Evolutionary conservation across 2,888 invertebrate species (phyloP), one percentile per base, ranked within the genome.

Genomic region (Imbricaverruca yamaguchii): DNA sequence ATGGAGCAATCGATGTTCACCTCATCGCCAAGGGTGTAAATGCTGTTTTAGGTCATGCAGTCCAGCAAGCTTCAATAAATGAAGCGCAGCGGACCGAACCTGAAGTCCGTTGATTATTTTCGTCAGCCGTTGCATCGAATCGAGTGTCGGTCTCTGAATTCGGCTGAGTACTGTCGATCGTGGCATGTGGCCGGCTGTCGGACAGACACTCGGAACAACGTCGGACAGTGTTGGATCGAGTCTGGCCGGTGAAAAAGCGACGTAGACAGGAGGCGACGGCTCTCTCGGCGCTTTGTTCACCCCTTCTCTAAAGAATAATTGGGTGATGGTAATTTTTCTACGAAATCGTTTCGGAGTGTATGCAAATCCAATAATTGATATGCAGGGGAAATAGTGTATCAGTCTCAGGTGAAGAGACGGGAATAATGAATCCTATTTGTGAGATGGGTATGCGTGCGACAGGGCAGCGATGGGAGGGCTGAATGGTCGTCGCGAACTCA

Each of bases 281-380:
- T 23, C n/a, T 12, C 65, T n/a, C 74, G 21, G 9, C 21, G 53
- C 74, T 74, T 74, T 74, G 53, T 74, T 74, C 74, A 18, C 74
- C 15, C 53, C 53, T 53, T 18, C 74, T 74, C 74, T 15, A 53
- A 39, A 74, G 74, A 74, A 74, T 74, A 74, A 74, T 74, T 53
- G 53, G 53, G 74, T 74, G 74, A 74, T 74, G 74, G 74, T 74
- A 74, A 74, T 74, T 74, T 74, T 74, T 74, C 74, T 53, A 15
- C 53, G 53, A 74, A 74, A 74, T 74, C 74, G 53, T 74, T 23
- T 74, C 74, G 18, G 9, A 53, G 53, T 18, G 74, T 74, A 74
- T 74, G 74, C 74, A 74, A 74, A 74, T 74, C 74, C 74, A 74
- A 74, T 74, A 74, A 74, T 74, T 74, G 74, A 74, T 74, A 74